Evolutionary conservation across 2,888 invertebrate species (phyloP), one percentile per base, ranked within the genome.

Genomic region (Anoplius nigerrimus): DNA sequence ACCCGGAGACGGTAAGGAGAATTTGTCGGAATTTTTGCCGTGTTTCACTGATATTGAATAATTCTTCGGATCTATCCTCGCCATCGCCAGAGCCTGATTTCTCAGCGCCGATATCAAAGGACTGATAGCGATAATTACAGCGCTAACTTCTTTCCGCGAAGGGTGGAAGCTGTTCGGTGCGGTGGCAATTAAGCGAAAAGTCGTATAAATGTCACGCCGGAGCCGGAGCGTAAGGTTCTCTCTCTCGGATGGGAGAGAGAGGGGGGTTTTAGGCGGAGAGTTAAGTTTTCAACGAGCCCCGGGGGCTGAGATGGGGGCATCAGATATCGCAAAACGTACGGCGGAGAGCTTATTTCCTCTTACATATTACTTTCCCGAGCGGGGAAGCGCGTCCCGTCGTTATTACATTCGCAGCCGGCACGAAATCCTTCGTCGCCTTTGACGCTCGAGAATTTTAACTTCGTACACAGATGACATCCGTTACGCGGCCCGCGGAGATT

Each of bases 241-340:
- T 27, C 18, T n/a, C n/a, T n/a, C n/a, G n/a, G n/a, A n/a, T n/a
- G n/a, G n/a, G n/a, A n/a, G n/a, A n/a, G n/a, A n/a, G 56, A 20
- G 34, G 63, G 71, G 69, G 75, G 76, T 74, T 77, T 81, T 79
- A 80, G 76, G 72, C 65, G 68, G 75, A 65, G 75, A 81, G 80
- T 81, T 81, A 81, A 85, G 85, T 85, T 85, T 83, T 83, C 85
- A 82, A 77, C 84, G 79, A 72, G 53, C 58, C 67, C 66, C 65
- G 59, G 64, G 71, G 71, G 48, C 43, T 60, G 70, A 73, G 82
- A 80, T 80, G 74, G 79, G 72, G 69, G 75, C 83, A 84, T 86
- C 85, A 84, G 85, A 85, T 85, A 86, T 79, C 79, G 59, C 70
- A 66, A 76, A 80, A 84, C 83, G 79, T 84, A 85, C 83, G 84